Conservation (phyloP, 2,797 vertebrate species). For the Sebastes minor region DNA sequence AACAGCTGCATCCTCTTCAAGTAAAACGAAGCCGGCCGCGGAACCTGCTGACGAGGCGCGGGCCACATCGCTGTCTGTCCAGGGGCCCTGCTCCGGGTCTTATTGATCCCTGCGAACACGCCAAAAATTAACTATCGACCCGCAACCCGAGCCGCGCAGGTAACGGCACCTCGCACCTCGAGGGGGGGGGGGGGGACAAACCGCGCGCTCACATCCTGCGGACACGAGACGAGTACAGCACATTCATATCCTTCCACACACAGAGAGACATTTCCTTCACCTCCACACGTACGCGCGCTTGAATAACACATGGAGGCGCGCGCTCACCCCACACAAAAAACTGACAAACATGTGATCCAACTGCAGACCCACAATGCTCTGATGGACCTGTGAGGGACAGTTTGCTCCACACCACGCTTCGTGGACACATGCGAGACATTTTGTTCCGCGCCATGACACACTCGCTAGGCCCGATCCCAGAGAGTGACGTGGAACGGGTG, state of each 20-base stretch:
- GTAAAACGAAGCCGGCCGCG: slow-evolving; percentile 54
- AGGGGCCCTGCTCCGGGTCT: slow-evolving; percentile 55
- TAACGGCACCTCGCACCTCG: slow-evolving; percentile 59
- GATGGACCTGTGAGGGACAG: slow-evolving; percentile 57
- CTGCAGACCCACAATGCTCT: slow-evolving; percentile 21
- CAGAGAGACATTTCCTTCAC: neutral
- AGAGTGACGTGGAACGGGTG: slow-evolving; percentile 59
- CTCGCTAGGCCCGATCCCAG: slow-evolving; percentile 35
- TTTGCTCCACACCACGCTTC: slow-evolving; percentile 43
- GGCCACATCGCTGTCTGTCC: slow-evolving; percentile 50
- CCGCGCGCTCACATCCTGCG: slow-evolving; percentile 5
- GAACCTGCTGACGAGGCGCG: slow-evolving; percentile 76
- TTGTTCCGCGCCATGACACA: slow-evolving; percentile 63
- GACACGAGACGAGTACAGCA: slow-evolving; percentile 2
- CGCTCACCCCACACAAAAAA: neutral
- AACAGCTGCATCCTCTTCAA: slow-evolving; percentile 78
- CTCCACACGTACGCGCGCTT: neutral
- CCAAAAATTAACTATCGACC: slow-evolving; percentile 85
- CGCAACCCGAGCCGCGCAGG: slow-evolving; percentile 64
- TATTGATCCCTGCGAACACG: slow-evolving; percentile 78
- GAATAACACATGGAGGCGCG: neutral
- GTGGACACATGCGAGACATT: slow-evolving; percentile 58
- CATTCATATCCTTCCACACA: neutral
- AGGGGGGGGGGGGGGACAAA: neutral
- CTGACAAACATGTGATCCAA: neutral